Base-by-base conservation (phyloP, 2,888 invertebrate species). In the Oscheius myriophilus region DNA sequence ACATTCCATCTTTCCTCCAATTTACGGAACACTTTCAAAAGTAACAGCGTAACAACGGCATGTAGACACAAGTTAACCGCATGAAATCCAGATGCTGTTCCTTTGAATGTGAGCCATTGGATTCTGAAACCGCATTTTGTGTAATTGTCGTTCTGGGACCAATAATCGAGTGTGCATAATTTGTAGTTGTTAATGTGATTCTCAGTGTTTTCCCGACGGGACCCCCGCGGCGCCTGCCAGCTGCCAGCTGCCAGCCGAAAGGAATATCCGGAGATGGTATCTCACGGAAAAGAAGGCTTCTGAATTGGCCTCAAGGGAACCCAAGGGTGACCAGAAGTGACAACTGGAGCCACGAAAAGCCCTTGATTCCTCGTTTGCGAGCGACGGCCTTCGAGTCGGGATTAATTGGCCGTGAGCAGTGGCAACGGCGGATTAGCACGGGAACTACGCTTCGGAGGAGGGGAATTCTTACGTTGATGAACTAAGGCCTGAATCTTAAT, bases 31-130 rank as follows among this genome's bases (percentile, higher is more conserved):
- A 74, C 58, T 66, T 71, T 64, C 66, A 74, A 76, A 25, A 72
- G 70, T 26, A 78, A 71, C 21, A 81, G 89, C 69, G 84, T 90
- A 89, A 91, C 91, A 23, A 91, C 61, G 14, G 90, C 89, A 87
- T 95, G 94, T 39, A 93, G 90, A 62, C 92, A 54, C 63, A 94
- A 89, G 88, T 94, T 94, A 67, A 91, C 90, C 23, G 91, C 85
- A 88, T 94, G 94, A 87, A 93, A 94, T 43, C 88, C 87, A 41
- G 70, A 54, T 1, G 82, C 67, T 9, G 55, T 46, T 41, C 58
- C 66, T 73, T 90, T 90, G 81, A 91, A 67, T 16, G 92, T 82
- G 82, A 90, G 88, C 81, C 91, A 91, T 86, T 88, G 88, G 76
- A 86, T 81, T 80, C 89, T 89, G 83, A 33, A 86, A 82, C 9